Evolutionary conservation across 2,797 vertebrate genomes (phyloP), one percentile per base, ranked within the genome.

Genomic region (Cichlasoma orientale): DNA sequence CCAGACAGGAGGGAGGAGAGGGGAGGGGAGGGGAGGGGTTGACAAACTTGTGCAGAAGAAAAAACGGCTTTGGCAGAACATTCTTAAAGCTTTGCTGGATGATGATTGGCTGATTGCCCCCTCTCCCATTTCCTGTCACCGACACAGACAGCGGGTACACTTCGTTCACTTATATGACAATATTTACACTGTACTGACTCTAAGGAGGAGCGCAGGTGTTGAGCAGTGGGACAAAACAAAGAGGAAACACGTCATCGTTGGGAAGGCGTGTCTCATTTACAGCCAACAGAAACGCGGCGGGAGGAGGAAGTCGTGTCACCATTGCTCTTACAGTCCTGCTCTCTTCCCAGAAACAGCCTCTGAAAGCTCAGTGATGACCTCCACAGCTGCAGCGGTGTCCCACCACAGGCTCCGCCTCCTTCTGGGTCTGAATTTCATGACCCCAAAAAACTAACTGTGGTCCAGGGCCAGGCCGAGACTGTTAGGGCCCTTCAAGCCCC

Each of bases 11-110:
- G 56, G 69, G 54, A 6, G 5, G 44, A 6, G 31, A 29, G 7
- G 5, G 4, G 14, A 13, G 1, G 4, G 2, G 0, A 9, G 10
- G 5, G 21, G 21, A 53, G 33, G 10, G 29, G 4, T 8, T 70
- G 50, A 57, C 31, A 71, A 81, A 75, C 29, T 58, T 82, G 74
- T 81, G 82, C 74, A 80, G 69, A 76, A 71, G 36, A 77, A 74
- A 58, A 70, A 83, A 84, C 58, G 61, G 92, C 94, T 95, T 95
- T 95, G 93, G 94, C 93, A 94, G 90, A 93, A 89, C 89, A 86
- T 84, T 89, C 79, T 92, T 93, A 95, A 95, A 95, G 92, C 93
- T 95, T 88, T 75, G 84, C 90, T 88, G 84, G 87, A 80, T 92
- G 92, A 74, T 90, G 80, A 88, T 86, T 83, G 92, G 93, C 90